These are phyloP conservation scores for Tenthredo notha DNA, from an alignment of 2,888 invertebrate genomes.

Conservation along the genomic window DNA sequence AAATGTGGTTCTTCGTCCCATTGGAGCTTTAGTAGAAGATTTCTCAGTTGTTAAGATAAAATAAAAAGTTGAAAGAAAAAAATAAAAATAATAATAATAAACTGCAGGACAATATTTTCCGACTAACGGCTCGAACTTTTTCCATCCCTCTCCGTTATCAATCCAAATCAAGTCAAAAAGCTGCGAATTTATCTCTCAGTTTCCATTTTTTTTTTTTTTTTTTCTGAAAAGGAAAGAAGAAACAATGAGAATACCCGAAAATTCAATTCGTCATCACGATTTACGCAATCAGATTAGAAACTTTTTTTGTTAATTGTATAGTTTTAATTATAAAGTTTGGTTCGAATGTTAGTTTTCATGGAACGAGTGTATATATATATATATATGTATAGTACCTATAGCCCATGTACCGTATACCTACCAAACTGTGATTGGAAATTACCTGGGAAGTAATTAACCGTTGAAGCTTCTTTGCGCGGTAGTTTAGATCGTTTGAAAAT, in stretches of 20 bases:
- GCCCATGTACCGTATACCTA: neutral
- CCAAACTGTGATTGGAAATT: conserved; percentile 26
- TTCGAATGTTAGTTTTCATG: neutral
- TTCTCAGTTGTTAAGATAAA: conserved; percentile 17
- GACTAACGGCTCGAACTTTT: neutral
- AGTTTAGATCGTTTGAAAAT: neutral
- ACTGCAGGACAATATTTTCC: neutral
- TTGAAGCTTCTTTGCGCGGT: conserved; percentile 10
- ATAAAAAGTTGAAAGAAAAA: neutral
- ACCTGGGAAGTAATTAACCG: conserved; percentile 21
- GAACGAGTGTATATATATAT: neutral
- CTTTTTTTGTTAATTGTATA: neutral
- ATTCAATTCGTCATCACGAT: neutral
- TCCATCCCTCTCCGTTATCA: neutral
- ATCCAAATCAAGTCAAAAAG: neutral
- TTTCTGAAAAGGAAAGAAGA: neutral
- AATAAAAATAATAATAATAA: neutral
- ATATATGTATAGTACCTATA: neutral
- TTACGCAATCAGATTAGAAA: neutral
- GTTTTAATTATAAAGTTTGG: neutral
- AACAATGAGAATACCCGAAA: neutral
- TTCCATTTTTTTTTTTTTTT: neutral
- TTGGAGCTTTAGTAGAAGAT: conserved; percentile 20
- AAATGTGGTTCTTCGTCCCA: conserved; percentile 40
- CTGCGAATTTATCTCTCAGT: too few relatives aligned